Evolutionary conservation across 2,113 vertebrate species (phyloP).

Genomic region (Silurus meridionalis): DNA sequence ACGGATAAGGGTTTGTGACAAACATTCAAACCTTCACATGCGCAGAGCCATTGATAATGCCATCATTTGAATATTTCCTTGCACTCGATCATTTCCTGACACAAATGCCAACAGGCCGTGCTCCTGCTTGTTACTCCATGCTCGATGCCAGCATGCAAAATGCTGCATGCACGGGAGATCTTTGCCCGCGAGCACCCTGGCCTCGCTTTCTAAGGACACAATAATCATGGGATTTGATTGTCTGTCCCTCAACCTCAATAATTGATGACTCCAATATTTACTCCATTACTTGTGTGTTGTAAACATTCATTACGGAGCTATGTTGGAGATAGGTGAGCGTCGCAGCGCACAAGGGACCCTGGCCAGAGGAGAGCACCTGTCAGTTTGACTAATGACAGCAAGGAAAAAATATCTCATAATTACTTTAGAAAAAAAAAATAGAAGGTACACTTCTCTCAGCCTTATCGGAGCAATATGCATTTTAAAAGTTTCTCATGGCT

Average conservation of each 20-base stretch:
- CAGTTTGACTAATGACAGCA: conserved; percentile 85
- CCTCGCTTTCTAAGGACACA: conserved; percentile 71
- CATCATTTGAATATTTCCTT: conserved; percentile 60
- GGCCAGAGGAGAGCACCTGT: conserved; percentile 82
- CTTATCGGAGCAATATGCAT: conserved; percentile 81
- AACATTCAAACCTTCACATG: background rate
- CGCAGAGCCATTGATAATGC: conserved; percentile 60
- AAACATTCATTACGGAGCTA: conserved; percentile 86
- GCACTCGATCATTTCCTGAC: conserved; percentile 23
- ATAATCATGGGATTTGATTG: conserved; percentile 85
- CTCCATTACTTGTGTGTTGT: conserved; percentile 87
- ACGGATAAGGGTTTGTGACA: conserved; percentile 54
- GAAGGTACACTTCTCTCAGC: conserved; percentile 69
- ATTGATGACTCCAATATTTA: conserved; percentile 94
- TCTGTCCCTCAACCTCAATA: conserved; percentile 82
- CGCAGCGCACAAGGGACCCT: conserved; percentile 77
- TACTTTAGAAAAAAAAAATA: conserved; percentile 81
- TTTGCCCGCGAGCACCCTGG: conserved; percentile 35
- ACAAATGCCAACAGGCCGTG: conserved; percentile 38
- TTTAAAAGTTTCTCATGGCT: conserved; percentile 75
- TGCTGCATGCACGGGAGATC: conserved; percentile 17
- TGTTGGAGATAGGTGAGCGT: conserved; percentile 82
- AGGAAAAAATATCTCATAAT: conserved; percentile 82
- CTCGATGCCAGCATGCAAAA: conserved; percentile 31
- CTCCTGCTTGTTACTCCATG: conserved; percentile 14